phyloP scores from a whole-genome alignment of 2,888 invertebrate species.

The Meandrusa payeni region DNA sequence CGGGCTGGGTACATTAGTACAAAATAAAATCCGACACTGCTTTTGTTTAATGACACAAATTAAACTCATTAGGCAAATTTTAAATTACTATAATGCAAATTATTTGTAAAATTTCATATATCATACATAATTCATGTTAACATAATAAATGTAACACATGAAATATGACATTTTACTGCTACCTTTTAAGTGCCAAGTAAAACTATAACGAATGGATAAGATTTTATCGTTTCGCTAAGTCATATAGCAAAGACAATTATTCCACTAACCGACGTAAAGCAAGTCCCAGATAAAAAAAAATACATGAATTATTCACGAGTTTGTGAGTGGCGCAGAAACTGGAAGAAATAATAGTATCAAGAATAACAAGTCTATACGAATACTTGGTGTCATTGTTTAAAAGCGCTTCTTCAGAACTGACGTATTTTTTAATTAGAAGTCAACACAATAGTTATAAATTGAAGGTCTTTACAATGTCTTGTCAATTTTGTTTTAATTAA shows the following conservation, averaged over 20 bases:
- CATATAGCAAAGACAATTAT: constrained; percentile 17
- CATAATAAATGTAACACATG: constrained; percentile 5
- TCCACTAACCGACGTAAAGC: constrained; percentile 6
- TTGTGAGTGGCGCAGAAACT: constrained; percentile 13
- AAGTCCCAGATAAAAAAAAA: constrained; percentile 11
- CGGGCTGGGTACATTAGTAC: no score
- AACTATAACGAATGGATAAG: constrained; percentile 9
- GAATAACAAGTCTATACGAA: constrained; percentile 1
- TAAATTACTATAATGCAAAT: no score
- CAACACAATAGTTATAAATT: no score
- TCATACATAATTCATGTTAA: no score
- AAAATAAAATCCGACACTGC: no score
- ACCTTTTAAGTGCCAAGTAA: constrained; percentile 5
- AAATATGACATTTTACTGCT: constrained; percentile 9
- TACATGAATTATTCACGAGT: constrained; percentile 17
- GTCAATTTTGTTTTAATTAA: no score
- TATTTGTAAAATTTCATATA: no score
- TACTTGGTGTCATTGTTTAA: not conserved
- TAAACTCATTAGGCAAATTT: no score
- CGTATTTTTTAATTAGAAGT: no score
- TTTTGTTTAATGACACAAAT: no score
- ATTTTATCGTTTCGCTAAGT: constrained; percentile 17
- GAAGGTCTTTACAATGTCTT: no score
- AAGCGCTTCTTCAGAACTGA: not conserved
- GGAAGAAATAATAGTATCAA: constrained; percentile 12